Base-by-base conservation (phyloP, 2,888 invertebrate species). In the Cetonia aurata region DNA sequence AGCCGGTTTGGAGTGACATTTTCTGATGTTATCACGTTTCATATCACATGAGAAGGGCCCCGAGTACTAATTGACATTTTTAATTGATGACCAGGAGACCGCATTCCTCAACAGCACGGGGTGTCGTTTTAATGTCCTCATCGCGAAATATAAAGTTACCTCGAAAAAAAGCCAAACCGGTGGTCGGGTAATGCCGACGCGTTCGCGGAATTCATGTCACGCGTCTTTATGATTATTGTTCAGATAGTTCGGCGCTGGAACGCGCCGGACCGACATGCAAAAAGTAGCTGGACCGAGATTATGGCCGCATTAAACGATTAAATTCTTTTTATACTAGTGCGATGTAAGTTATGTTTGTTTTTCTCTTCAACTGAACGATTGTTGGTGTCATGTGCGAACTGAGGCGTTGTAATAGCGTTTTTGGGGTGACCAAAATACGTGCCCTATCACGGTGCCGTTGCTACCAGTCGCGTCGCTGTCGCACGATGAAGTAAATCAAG, bases 21-120 rank as follows among this genome's bases (percentile, higher is more conserved):
- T 50, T 37, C 37, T 9, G 62, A 65, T 48, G 50, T 50, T 65
- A 65, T 65, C 62, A 48, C 62, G 62, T 65, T 65, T 65, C 37
- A 33, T 50, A 65, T 65, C 62, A 77, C 37, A 37, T 75, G 37
- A 15, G 50, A 50, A 12, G 62, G 41, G 25, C 25, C 62, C 37
- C 3, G 62, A 46, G 46, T 19, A 77, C 80, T 80, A 80, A 81
- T 77, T 77, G 76, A 75, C 75, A 65, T 75, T 71, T 74, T 72
- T 75, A 74, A 76, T 67, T 72, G 71, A 76, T 73, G 71, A 70
- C 71, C 69, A 33, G 9, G n/a, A 15, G 37, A 31, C 62, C 62
- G 17, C 62, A 62, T 60, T 60, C 69, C 53, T 53, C 31, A 52
- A 59, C 60, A 60, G 52, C 69, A 62, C 46, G 69, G 69, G 69